Evolutionary conservation across 2,888 invertebrate species (phyloP), one percentile per base, ranked within the genome.

Genomic region (Volucella inanis): DNA sequence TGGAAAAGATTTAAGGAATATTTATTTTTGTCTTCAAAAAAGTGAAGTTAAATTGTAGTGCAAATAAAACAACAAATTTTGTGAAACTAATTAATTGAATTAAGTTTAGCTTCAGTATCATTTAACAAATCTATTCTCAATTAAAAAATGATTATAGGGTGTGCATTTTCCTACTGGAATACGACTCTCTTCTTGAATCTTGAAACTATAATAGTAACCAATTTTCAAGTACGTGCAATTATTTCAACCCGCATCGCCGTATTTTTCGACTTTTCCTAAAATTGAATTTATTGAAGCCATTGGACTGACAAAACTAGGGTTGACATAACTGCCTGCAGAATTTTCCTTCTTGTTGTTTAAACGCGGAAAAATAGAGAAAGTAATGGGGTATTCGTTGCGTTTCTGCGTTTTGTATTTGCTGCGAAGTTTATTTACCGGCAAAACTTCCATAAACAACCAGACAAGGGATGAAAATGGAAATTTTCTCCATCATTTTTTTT

Each of bases 251-350:
- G 87, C 88, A 87, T 87, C 87, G 83, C 62, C 83, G 86, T 83
- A 88, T 83, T 86, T 87, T 87, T 87, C 87, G 85, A 79, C 87
- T 83, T 87, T 59, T 74, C 70, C 77, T 50, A 79, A 87, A 83
- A 87, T 84, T 68, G 75, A 77, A 81, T 74, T 86, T 68, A 68
- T 84, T 82, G 77, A 74, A 75, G 77, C 86, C 80, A 70, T 38
- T 61, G 47, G 38, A 49, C 71, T 80, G 38, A 50, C 57, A 54
- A 77, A 65, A 72, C 59, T 74, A 61, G 71, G 70, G 62, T 67
- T 67, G 54, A 68, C 31, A 31, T 31, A 31, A 31, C 71, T 67
- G 76, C 71, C 71, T 76, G 82, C 76, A 72, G 71, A 76, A 61
- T 59, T 38, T 43, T 68, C 59, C 65, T 41, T 70, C 14, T 61